Percentiles rank a stretch among this genome's conserved stretches.
These are phyloP conservation scores for Willowsia nigromaculata DNA, from an alignment of 2,888 invertebrate species.

Conservation along the genomic window DNA sequence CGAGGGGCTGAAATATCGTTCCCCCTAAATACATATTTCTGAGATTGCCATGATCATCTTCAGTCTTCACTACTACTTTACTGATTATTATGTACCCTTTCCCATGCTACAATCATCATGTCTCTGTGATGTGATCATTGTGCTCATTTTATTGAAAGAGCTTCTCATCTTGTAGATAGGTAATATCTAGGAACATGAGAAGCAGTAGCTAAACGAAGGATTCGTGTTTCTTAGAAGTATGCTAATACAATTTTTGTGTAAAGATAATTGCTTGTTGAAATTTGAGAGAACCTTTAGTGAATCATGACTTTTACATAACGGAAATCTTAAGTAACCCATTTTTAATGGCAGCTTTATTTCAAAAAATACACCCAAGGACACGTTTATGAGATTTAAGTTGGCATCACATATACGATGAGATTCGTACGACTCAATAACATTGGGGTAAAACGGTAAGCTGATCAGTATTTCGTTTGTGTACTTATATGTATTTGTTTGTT, in stretches of 20 bases:
- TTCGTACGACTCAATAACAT: no score
- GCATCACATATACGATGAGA: no score
- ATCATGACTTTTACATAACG: no score
- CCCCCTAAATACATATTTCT: not conserved
- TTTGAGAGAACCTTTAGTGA: not conserved
- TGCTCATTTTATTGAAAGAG: not conserved
- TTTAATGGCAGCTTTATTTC: no score
- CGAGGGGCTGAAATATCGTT: slow-evolving; percentile 2
- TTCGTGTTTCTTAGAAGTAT: slow-evolving; percentile 29
- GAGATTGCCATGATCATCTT: slow-evolving; percentile 8
- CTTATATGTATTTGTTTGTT: not conserved
- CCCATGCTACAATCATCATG: slow-evolving; percentile 55
- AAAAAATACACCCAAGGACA: no score
- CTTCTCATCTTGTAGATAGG: no score
- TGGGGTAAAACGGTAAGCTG: no score
- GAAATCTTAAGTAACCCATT: no score
- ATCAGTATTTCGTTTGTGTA: no score
- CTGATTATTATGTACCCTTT: slow-evolving; percentile 65
- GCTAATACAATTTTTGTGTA: slow-evolving; percentile 55
- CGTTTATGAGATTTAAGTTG: no score
- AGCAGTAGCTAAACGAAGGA: not conserved
- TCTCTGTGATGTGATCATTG: no score
- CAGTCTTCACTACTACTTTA: slow-evolving; percentile 2
- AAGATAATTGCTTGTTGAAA: slow-evolving; percentile 50
- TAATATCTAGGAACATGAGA: not conserved